Evolutionary conservation across 2,888 invertebrate genomes (phyloP), one percentile per base, ranked within the genome.

Genomic region (Drosophila atripex): DNA sequence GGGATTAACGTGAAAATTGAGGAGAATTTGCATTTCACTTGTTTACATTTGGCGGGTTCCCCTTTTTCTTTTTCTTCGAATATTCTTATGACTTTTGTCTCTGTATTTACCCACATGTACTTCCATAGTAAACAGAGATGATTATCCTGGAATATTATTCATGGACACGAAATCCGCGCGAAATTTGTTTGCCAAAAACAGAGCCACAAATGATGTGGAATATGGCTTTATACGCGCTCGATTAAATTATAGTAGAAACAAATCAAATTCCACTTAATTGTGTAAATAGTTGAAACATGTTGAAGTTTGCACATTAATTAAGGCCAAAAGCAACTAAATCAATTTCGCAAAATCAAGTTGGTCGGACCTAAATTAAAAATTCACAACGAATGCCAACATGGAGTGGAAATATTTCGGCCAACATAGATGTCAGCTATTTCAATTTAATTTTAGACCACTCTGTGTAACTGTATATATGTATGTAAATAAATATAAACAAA

Each of bases 1-100:
- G 64, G 75, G 73, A 84, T 84, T 78, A 72, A 75, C 78, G 65
- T 71, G 60, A 70, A 70, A 80, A 77, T 84, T 84, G 70, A 72
- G 72, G 73, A 18, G 74, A 68, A 73, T 79, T 80, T 53, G 71
- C 85, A 59, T 47, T 68, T 77, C 68, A 70, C 71, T 75, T 88
- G 71, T 68, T 76, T 80, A 74, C 76, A 69, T 28, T 25, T 25
- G 39, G 14, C 21, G 30, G 16, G 18, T 18, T 23, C 18, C n/a
- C 4, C 32, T 3, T 54, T 16, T 43, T 30, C 25, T 47, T 53
- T 45, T 41, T 11, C 28, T 47, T 3, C 6, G 18, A 11, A 11
- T 21, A 12, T 43, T 18, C 5, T 51, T 25, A 32, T 46, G 39
- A 51, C 49, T 55, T 58, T 64, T 38, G 38, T 47, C 39, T 47